Conservation (phyloP, 2,113 vertebrate genomes). For the Python bivittatus region DNA sequence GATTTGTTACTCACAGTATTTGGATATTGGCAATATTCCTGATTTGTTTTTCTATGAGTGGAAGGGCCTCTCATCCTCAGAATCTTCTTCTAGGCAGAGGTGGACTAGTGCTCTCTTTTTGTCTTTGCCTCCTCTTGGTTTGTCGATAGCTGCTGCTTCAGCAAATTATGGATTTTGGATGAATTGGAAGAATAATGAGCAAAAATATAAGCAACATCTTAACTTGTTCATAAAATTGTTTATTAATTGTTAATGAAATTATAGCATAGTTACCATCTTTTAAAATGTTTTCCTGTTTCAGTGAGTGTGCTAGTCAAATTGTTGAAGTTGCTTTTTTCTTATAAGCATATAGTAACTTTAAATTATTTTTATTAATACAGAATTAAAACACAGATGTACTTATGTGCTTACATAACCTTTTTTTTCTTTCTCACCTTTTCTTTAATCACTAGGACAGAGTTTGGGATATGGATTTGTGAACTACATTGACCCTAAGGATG, state of each 20-base stretch:
- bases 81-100: not conserved
- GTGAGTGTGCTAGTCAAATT: not conserved
- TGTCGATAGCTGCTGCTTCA: not conserved
- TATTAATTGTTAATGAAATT: not conserved
- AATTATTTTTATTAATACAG: accelerated
- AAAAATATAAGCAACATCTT: not conserved
- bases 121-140: not conserved
- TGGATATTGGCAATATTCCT: not conserved
- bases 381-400: not conserved
- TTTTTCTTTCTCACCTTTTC: constrained; percentile 15
- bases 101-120: not conserved
- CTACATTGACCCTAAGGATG: constrained; percentile 96
- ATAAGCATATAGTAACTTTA: accelerated
- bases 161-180: not conserved
- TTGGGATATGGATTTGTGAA: constrained; percentile 99
- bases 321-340: not conserved
- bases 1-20: not conserved
- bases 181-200: not conserved
- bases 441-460: constrained; percentile 87
- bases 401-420: constrained; percentile 33
- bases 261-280: not conserved
- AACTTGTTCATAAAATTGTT: not conserved
- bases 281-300: constrained; percentile 13
- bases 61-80: not conserved
- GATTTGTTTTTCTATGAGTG: not conserved